Evolutionary conservation across 53 echinoderm and acorn worm species (phyloP).

Genomic region (Zoroaster sp.): DNA sequence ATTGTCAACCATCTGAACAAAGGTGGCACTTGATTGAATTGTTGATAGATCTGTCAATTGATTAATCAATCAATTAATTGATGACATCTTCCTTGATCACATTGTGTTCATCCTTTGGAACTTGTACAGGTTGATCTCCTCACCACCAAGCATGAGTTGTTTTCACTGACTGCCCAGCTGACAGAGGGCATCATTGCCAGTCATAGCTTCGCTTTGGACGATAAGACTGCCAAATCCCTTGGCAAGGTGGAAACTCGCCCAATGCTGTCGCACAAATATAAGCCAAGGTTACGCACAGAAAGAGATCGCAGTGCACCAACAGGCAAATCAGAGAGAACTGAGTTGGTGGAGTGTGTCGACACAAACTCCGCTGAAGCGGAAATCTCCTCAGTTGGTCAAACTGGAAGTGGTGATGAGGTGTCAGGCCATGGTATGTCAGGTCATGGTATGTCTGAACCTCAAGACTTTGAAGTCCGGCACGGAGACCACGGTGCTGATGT

Average conservation of each 20-base stretch:
- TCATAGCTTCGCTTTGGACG: conserved; percentile 3
- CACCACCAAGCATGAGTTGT: conserved; percentile 63
- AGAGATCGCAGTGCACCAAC: not conserved
- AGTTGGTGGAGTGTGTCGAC: not conserved
- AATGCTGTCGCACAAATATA: conserved; percentile 43
- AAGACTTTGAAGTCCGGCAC: not conserved
- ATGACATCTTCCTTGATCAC: too few relatives aligned
- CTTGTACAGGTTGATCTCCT: conserved; percentile 70
- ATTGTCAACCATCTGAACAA: too few relatives aligned
- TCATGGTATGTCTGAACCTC: not conserved
- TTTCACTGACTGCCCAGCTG: conserved; percentile 74
- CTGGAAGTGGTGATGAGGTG: too few relatives aligned
- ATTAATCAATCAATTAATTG: too few relatives aligned
- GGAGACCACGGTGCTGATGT: not conserved
- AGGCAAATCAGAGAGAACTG: not conserved
- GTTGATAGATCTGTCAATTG: too few relatives aligned
- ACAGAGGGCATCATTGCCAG: conserved; percentile 81
- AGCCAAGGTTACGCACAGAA: not conserved
- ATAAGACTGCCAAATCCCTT: not conserved
- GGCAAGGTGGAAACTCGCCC: conserved; percentile 30
- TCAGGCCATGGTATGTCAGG: not conserved
- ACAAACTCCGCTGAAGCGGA: not conserved
- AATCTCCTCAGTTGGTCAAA: too few relatives aligned
- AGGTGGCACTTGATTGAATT: too few relatives aligned
- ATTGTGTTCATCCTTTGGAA: too few relatives aligned